Conservation (phyloP, 2,113 vertebrate species). For the Lonchura striata region DNA sequence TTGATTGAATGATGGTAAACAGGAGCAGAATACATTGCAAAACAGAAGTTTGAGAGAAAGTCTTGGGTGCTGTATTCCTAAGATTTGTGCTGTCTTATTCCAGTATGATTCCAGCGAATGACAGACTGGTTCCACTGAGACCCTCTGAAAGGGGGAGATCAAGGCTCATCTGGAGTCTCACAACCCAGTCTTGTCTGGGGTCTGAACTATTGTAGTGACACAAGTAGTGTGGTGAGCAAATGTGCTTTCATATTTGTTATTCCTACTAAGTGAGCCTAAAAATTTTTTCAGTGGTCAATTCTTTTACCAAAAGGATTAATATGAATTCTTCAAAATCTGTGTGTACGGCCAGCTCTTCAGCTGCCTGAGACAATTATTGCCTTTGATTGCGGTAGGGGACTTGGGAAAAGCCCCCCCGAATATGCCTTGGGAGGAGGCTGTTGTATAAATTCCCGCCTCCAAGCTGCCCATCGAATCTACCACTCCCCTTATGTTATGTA, state of each 20-base stretch:
- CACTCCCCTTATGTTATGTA: too few species aligned
- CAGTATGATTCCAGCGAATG: background rate
- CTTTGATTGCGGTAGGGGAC: too few species aligned
- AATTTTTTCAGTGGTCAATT: background rate
- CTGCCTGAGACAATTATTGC: background rate
- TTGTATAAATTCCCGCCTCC: too few species aligned
- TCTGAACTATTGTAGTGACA: background rate
- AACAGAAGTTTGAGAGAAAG: background rate
- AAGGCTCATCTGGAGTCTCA: background rate
- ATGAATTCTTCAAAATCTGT: background rate
- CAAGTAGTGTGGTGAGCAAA: background rate
- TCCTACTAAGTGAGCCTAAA: background rate
- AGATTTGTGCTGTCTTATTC: background rate
- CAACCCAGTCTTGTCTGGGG: background rate
- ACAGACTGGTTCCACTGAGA: background rate
- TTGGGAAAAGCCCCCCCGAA: too few species aligned
- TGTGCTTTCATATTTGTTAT: background rate
- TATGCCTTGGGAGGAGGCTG: too few species aligned
- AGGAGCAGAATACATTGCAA: background rate
- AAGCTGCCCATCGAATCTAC: too few species aligned
- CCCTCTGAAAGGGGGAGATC: background rate
- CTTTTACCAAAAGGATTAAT: background rate
- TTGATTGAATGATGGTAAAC: background rate
- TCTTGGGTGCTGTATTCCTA: background rate
- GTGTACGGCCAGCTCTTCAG: background rate